These are phyloP conservation scores for Sebastes miniatus DNA, from an alignment of 2,797 vertebrate species.

Conservation along the genomic window DNA sequence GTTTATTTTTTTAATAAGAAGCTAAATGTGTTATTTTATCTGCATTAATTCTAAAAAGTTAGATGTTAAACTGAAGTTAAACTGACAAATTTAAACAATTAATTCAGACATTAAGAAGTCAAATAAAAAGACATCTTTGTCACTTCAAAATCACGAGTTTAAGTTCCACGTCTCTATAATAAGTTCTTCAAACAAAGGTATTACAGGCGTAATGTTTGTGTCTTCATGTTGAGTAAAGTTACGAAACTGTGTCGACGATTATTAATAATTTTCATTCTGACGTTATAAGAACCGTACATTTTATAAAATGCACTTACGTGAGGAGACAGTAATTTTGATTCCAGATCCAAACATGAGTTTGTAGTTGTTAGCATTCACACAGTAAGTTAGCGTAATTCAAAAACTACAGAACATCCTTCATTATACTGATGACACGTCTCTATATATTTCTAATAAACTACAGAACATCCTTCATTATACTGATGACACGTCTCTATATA, in stretches of 20 bases:
- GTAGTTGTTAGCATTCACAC: constrained; percentile 8
- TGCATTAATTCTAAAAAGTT: background rate
- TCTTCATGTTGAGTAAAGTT: background rate
- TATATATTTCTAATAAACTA: background rate
- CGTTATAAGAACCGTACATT: background rate
- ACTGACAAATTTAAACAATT: background rate
- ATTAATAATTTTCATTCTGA: background rate
- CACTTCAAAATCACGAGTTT: too few species aligned
- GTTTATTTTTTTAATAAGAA: background rate
- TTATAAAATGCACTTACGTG: constrained; percentile 24
- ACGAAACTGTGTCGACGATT: background rate
- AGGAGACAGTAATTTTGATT: constrained; percentile 12
- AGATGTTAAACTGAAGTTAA: background rate
- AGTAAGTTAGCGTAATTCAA: background rate
- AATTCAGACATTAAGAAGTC: background rate
- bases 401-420: background rate
- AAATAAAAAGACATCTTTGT: background rate
- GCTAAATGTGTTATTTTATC: background rate
- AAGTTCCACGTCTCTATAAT: too few species aligned
- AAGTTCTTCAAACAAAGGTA: background rate
- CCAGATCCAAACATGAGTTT: constrained; percentile 45
- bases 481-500: background rate
- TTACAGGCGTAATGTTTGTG: background rate
- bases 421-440: background rate
- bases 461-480: background rate